Evolutionary conservation across 2,797 vertebrate genomes (phyloP), one percentile per base, ranked within the genome.

Genomic region (Linurgus olivaceus): DNA sequence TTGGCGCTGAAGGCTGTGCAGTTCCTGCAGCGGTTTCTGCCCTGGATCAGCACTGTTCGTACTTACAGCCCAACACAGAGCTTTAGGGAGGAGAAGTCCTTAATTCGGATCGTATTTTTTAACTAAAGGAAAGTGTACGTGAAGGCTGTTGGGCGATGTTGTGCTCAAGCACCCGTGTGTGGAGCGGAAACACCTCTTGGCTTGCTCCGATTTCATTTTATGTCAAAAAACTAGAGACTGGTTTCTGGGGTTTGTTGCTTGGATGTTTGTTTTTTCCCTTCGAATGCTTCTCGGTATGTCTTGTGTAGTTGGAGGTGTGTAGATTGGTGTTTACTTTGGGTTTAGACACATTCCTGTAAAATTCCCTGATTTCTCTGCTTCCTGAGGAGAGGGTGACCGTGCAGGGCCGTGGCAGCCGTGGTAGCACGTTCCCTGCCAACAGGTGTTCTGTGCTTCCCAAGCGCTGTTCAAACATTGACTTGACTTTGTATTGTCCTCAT

Each of bases 401-500:
- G 2, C 24, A 2, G 33, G n/a, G 37, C 31, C 17, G 5, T 3
- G 38, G 47, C 24, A 61, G 79, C 21, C 9, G 44, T 35, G 37
- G 47, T 35, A 40, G 38, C 4, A 0, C 17, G 31, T n/a, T 52
- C 55, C 51, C 55, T 79, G 65, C 61, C 47, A 57, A 28, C 75
- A 91, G 75, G 74, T 93, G 86, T 47, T 88, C 42, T 12, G 42
- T 37, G n/a, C 59, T 91, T 92, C 75, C 71, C 25, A 3, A n/a
- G 81, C 1, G 0, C 89, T 83, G 37, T 77, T 88, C 89, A 90
- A n/a, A 91, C 86, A 78, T 25, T 50, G 62, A 7, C 61, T 90
- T 86, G 76, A 65, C 88, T 92, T 88, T 83, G 33, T n/a, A 17
- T 85, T 88, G 75, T 91, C 85, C 83, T 88, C 44, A 7, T 31